Evolutionary conservation across 2,113 vertebrate species (phyloP), one percentile per base, ranked within the genome.

Genomic region (Burhinus bistriatus): DNA sequence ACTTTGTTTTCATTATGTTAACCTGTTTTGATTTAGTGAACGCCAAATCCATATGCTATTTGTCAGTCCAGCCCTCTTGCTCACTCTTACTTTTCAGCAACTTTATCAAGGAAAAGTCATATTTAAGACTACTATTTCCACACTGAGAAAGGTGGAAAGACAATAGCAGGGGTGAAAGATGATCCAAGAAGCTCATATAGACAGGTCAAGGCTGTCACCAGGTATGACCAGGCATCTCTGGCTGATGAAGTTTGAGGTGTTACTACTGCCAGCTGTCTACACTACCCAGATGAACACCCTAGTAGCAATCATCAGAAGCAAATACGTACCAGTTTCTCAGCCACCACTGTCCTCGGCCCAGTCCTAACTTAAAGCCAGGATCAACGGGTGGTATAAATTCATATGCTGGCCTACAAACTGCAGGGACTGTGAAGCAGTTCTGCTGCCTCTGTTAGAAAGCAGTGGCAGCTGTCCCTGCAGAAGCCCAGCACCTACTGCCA

Each of bases 171-270:
- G 8, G 15, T 32, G 19, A 57, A 54, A 52, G 16, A 36, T 4
- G 6, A 40, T 18, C 36, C 0, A 0, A 76, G 42, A 45, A 19
- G 18, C 12, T 27, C 26, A 6, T 12, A 6, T 1, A 22, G 40
- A 17, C 20, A 44, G 54, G 4, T 9, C 40, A 30, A 61, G 25
- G 13, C 12, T 87, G 55, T 22, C 54, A 72, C 16, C 3, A 40
- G 12, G 15, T 21, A 49, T 0, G 0, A 57, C 2, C 34, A 54
- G 38, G 15, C 15, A 91, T 3, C 23, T 40, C 55, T 71, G 25
- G 10, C 13, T 82, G 45, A 52, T 26, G 45, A 81, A 47, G 15
- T 19, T 49, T 27, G 47, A 71, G 77, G 27, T 58, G 8, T 79
- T 71, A 25, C 9, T 59, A 15, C n/a, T 83, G 29, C 18, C 27